A percentile compares a stretch with the other conserved stretches of the same genome.
phyloP scores from a whole-genome alignment of 2,797 vertebrate species.

The Leptatherina wallacei region DNA sequence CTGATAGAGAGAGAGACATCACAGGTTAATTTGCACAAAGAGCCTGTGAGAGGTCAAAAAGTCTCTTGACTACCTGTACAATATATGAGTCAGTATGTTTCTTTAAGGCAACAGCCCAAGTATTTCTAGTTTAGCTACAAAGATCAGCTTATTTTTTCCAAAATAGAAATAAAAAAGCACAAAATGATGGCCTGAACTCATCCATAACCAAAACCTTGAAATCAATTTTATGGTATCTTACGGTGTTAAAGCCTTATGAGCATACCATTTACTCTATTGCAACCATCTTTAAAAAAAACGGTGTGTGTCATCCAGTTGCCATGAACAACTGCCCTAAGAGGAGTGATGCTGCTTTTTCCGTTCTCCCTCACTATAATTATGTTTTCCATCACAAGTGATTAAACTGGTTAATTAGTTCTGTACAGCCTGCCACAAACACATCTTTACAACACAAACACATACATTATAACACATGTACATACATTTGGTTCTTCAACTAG shows the following conservation, averaged over 20 bases:
- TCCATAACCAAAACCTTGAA: neutral
- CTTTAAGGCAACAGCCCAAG: neutral
- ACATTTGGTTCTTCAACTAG: slow-evolving; percentile 24
- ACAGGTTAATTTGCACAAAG: slow-evolving; percentile 2
- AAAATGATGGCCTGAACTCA: neutral
- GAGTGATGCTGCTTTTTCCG: slow-evolving; percentile 51
- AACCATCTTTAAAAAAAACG: neutral
- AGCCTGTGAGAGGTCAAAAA: slow-evolving; percentile 1
- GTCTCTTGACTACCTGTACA: neutral
- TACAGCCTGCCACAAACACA: slow-evolving; percentile 42
- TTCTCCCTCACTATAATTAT: slow-evolving; percentile 63
- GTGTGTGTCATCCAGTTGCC: too few relatives aligned
- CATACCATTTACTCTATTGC: neutral
- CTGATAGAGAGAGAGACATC: slow-evolving; percentile 30
- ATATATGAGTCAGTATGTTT: neutral
- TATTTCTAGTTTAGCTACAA: neutral
- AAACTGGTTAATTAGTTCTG: slow-evolving; percentile 69
- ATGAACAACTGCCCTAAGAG: slow-evolving; percentile 66
- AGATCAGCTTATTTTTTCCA: neutral
- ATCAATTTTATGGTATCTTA: too few relatives aligned
- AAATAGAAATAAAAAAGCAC: neutral
- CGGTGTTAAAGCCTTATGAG: neutral
- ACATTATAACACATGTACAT: slow-evolving; percentile 10
- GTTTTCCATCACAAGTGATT: slow-evolving; percentile 74
- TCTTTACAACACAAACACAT: slow-evolving; percentile 31